Evolutionary conservation across 2,113 vertebrate species (phyloP), one percentile per base, ranked within the genome.

Genomic region (Baryphthengus martii): DNA sequence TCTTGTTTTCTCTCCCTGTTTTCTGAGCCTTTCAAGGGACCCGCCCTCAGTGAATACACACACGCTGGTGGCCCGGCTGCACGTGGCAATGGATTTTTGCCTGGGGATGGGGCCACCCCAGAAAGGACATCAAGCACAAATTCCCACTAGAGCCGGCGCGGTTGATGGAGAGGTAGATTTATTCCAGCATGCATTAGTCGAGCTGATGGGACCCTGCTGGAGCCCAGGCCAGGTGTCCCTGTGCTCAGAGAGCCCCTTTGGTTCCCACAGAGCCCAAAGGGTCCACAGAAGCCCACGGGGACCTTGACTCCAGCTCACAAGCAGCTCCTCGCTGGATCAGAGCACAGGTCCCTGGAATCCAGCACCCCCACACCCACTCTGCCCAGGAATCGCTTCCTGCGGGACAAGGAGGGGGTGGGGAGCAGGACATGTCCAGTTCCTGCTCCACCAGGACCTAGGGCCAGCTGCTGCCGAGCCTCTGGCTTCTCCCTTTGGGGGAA

Each of bases 51-150:
- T 5, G 65, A 81, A 35, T 13, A 19, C 55, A 79, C 40, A 89
- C 3, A 5, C 0, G 0, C 2, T 7, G 19, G 1, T 44, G 44
- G 77, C 63, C 63, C 4, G 4, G 4, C n/a, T 1, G 17, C 44
- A 6, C 2, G 0, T 0, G 56, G 21, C 0, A 2, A 3, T 7
- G 68, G 40, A 23, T 20, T 13, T 52, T 7, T 29, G 3, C 33
- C 40, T 2, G 58, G 42, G 15, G 31, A 10, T 0, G 2, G 23
- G 39, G 23, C 2, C 16, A 14, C 29, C n/a, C 67, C 59, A 29
- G 58, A 6, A 53, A 15, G 49, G 42, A 44, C 21, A 31, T 11
- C 40, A 8, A 70, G 73, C 6, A 11, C 4, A 2, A 17, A 21
- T 55, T n/a, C 9, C 58, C 59, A 15, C 40, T 1, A 3, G 28